Percentiles rank a stretch among this genome's conserved stretches.
Conservation (phyloP, 2,113 vertebrate species). For the Ageneiosus marmoratus region DNA sequence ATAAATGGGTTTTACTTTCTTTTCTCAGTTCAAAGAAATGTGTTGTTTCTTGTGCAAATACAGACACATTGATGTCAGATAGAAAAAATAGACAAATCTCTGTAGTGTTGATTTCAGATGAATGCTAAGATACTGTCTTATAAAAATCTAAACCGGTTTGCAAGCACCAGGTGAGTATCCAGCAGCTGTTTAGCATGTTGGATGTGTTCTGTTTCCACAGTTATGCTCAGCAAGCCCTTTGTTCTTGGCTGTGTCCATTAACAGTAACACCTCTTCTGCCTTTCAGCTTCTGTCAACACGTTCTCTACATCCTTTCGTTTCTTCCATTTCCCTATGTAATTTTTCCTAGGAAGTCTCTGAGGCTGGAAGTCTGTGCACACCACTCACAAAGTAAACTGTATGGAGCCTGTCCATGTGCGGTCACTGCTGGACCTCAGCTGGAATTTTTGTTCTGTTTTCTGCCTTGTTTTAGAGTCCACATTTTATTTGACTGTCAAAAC, state of each 20-base stretch:
- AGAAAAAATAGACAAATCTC: neutral
- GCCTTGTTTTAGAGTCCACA: neutral
- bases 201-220: slow-evolving; percentile 26
- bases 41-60: neutral
- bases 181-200: slow-evolving; percentile 37
- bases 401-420: slow-evolving; percentile 7
- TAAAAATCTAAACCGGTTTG: neutral
- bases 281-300: slow-evolving; percentile 38
- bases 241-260: slow-evolving; percentile 58
- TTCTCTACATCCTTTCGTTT: slow-evolving; percentile 13
- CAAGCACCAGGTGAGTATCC: neutral
- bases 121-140: neutral
- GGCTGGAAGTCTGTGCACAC: slow-evolving; percentile 22
- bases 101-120: neutral
- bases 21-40: neutral
- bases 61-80: neutral
- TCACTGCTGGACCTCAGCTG: slow-evolving; percentile 27
- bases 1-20: neutral
- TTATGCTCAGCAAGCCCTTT: slow-evolving; percentile 59
- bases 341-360: slow-evolving; percentile 21
- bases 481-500: slow-evolving; percentile 3
- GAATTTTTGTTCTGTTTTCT: slow-evolving; percentile 4
- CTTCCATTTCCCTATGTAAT: slow-evolving; percentile 35
- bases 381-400: slow-evolving; percentile 29
- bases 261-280: slow-evolving; percentile 53